Conservation (phyloP, 2,113 vertebrate species). For the Tachuris rubrigastra region DNA sequence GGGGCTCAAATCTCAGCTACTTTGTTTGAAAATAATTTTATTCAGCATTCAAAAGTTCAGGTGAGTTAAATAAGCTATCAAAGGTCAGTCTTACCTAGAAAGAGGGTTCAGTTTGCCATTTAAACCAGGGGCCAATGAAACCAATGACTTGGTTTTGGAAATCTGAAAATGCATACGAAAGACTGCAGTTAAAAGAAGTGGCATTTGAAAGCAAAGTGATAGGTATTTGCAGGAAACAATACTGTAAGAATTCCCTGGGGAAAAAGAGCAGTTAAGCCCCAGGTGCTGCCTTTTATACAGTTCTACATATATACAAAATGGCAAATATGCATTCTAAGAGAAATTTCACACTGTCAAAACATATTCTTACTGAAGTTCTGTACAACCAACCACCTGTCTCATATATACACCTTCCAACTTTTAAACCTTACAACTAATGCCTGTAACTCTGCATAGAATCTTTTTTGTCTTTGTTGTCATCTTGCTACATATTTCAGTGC, state of each 20-base stretch:
- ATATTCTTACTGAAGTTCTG: background rate
- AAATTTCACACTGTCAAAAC: background rate
- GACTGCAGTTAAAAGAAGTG: background rate
- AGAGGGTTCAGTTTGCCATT: conserved; percentile 20
- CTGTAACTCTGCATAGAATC: background rate
- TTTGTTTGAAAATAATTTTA: background rate
- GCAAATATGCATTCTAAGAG: background rate
- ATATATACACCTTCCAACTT: background rate
- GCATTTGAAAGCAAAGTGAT: background rate
- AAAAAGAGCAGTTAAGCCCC: background rate
- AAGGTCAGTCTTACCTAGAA: conserved; percentile 46
- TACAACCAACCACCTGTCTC: background rate
- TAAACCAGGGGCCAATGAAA: conserved; percentile 36
- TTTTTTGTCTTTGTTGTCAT: background rate
- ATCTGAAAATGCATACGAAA: conserved; percentile 6
- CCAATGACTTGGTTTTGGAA: conserved; percentile 61
- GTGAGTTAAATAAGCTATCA: background rate
- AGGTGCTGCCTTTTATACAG: too few relatives aligned
- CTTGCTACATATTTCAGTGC: background rate
- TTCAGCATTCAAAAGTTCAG: background rate
- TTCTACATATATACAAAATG: background rate
- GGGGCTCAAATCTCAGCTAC: background rate
- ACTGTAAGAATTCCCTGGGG: background rate
- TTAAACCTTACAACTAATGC: background rate
- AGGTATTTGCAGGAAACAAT: background rate